Evolutionary conservation across 2,113 vertebrate genomes (phyloP).

Genomic region (Oxyruncus cristatus): DNA sequence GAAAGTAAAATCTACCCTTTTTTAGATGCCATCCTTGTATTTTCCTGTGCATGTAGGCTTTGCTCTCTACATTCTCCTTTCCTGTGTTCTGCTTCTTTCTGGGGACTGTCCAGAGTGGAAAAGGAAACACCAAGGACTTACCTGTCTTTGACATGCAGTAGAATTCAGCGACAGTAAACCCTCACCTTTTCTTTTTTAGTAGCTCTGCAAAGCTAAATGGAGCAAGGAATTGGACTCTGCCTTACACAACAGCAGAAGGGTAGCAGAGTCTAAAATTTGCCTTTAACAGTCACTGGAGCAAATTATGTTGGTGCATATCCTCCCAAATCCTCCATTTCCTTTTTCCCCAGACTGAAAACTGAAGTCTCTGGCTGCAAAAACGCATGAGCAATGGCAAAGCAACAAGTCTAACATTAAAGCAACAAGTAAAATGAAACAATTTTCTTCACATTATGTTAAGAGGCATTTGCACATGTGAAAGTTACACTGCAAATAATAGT

Average conservation of each 20-base stretch:
- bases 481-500: background rate
- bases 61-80: background rate
- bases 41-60: background rate
- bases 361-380: background rate
- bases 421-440: background rate
- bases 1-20: background rate
- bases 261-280: background rate
- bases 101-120: background rate
- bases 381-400: background rate
- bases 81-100: background rate
- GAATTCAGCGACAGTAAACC: background rate
- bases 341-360: background rate
- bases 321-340: background rate
- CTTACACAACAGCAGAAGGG: background rate
- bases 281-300: background rate
- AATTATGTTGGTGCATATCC: background rate
- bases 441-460: background rate
- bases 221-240: background rate
- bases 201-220: background rate
- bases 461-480: background rate
- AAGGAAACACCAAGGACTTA: background rate
- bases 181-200: background rate
- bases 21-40: background rate
- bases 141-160: background rate
- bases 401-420: background rate